These are phyloP conservation scores for Oxycera nigricornis DNA, from an alignment of 2,888 invertebrate species.

Conservation along the genomic window DNA sequence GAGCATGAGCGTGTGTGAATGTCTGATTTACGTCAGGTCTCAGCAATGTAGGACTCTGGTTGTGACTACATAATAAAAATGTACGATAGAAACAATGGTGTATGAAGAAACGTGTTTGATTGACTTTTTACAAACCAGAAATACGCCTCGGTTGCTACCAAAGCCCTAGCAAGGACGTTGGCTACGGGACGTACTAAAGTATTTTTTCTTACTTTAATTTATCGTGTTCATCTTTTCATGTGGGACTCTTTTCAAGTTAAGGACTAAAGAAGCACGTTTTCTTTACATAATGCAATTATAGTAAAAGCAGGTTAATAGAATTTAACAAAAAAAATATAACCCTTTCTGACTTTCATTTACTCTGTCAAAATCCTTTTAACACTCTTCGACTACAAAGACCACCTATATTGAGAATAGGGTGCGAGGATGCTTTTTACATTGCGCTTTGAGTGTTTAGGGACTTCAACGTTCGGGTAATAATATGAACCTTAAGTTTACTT, in stretches of 20 bases:
- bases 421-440: slow-evolving; percentile 8
- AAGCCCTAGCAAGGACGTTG: too few species aligned
- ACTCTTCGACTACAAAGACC: not conserved
- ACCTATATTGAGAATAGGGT: not conserved
- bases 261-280: too few species aligned
- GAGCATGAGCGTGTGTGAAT: slow-evolving; percentile 65
- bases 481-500: slow-evolving; percentile 49
- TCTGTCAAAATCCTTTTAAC: too few species aligned
- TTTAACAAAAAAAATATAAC: not conserved
- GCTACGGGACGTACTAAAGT: too few species aligned
- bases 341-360: too few species aligned
- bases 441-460: not conserved
- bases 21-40: slow-evolving; percentile 49
- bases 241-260: too few species aligned
- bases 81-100: too few species aligned
- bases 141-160: not conserved
- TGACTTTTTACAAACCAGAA: not conserved
- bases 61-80: too few species aligned
- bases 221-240: too few species aligned
- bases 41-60: not conserved
- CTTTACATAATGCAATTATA: too few species aligned
- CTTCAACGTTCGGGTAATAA: not conserved
- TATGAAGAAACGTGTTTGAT: not conserved
- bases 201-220: too few species aligned
- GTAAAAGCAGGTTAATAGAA: too few species aligned